phyloP scores from a whole-genome alignment of 2,888 invertebrate genomes.

The Chrysodeixis includens region DNA sequence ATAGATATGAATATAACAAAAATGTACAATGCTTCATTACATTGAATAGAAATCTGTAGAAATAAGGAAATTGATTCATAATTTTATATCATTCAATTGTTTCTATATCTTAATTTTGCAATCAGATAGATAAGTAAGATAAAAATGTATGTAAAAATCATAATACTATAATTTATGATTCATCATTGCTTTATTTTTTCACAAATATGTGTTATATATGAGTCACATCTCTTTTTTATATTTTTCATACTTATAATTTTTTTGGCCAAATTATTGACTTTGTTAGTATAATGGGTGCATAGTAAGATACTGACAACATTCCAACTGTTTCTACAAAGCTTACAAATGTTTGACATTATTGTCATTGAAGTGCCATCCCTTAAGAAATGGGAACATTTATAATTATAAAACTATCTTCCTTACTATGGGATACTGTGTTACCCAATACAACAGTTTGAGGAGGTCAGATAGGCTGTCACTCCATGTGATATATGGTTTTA shows the following conservation, averaged over 20 bases:
- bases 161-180: background rate
- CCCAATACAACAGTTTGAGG: no score
- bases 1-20: constrained; percentile 1
- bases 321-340: background rate
- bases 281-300: background rate
- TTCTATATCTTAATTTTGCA: constrained; percentile 3
- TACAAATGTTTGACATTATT: background rate
- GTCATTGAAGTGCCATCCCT: background rate
- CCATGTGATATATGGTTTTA: no score
- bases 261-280: background rate
- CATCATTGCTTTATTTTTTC: background rate
- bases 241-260: background rate
- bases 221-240: background rate
- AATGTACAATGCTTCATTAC: background rate
- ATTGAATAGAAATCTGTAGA: background rate
- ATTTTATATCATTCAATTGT: background rate
- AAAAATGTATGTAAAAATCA: background rate
- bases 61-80: background rate
- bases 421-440: no score
- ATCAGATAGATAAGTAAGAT: background rate
- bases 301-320: constrained; percentile 1
- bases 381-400: background rate
- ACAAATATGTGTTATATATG: background rate
- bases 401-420: no score
- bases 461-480: no score